Evolutionary conservation across 2,113 vertebrate genomes (phyloP).

Genomic region (Sialia sialis): DNA sequence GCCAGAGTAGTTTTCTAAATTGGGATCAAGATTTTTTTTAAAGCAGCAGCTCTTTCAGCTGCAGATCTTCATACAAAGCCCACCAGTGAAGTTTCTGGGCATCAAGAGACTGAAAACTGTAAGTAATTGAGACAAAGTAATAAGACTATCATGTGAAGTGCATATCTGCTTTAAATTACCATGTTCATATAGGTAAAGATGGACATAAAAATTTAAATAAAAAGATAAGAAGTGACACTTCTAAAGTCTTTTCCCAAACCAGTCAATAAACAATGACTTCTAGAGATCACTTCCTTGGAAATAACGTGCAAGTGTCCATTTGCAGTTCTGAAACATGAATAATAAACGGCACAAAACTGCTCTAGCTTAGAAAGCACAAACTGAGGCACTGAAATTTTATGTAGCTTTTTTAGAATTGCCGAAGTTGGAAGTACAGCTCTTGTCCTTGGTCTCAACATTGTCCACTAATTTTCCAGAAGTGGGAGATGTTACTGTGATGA

Average conservation of each 20-base stretch:
- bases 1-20: slow-evolving; percentile 21
- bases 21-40: slow-evolving; percentile 5
- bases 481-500: not conserved
- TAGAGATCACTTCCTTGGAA: not conserved
- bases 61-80: not conserved
- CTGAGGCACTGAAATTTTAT: not conserved
- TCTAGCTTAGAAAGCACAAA: not conserved
- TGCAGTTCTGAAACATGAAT: not conserved
- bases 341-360: not conserved
- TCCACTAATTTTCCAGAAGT: not conserved
- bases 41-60: not conserved
- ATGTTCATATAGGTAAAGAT: not conserved
- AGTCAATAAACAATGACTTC: not conserved
- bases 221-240: not conserved
- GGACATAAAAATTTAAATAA: not conserved
- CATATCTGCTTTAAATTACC: not conserved
- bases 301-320: not conserved
- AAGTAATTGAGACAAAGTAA: not conserved
- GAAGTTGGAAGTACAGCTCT: not conserved
- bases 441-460: not conserved
- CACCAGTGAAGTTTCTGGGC: not conserved
- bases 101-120: not conserved
- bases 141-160: not conserved
- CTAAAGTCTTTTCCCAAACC: not conserved
- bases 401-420: not conserved